Evolutionary conservation across 2,797 vertebrate species (phyloP).

Genomic region (Okamejei kenojei): DNA sequence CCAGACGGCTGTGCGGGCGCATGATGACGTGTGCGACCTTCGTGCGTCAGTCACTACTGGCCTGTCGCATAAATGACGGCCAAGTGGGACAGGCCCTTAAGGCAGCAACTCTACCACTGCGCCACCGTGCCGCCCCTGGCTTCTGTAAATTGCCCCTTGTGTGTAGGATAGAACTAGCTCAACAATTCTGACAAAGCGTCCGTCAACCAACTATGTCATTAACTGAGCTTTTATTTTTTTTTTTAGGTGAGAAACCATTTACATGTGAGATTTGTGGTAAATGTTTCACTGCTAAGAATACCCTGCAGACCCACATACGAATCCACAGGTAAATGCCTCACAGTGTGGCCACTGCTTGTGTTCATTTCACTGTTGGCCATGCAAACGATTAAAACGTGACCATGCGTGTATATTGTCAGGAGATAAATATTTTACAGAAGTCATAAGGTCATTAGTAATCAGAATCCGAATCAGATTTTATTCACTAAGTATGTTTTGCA

Average conservation of each 20-base stretch:
- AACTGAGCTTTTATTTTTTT: conserved; percentile 39
- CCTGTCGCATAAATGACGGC: too few relatives aligned
- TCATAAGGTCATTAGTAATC: too few relatives aligned
- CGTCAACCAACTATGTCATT: neutral
- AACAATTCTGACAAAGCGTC: neutral
- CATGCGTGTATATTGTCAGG: neutral
- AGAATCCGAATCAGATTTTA: too few relatives aligned
- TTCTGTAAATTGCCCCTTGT: too few relatives aligned
- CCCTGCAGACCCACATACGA: conserved; percentile 91
- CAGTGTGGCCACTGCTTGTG: neutral
- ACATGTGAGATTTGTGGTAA: conserved; percentile 98
- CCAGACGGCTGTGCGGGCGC: too few relatives aligned
- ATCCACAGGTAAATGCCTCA: conserved; percentile 75
- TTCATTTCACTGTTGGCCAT: neutral
- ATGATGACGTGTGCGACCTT: too few relatives aligned
- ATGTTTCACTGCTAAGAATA: conserved; percentile 93
- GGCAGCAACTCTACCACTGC: too few relatives aligned
- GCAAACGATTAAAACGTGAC: neutral
- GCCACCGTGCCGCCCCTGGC: too few relatives aligned
- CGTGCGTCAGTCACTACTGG: too few relatives aligned
- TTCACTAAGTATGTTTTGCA: too few relatives aligned
- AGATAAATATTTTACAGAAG: neutral
- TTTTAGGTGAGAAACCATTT: conserved; percentile 88
- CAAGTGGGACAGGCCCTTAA: too few relatives aligned
- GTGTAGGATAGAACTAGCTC: neutral